Evolutionary conservation across 2,113 vertebrate genomes (phyloP), one percentile per base, ranked within the genome.

Genomic region (Buteo buteo): DNA sequence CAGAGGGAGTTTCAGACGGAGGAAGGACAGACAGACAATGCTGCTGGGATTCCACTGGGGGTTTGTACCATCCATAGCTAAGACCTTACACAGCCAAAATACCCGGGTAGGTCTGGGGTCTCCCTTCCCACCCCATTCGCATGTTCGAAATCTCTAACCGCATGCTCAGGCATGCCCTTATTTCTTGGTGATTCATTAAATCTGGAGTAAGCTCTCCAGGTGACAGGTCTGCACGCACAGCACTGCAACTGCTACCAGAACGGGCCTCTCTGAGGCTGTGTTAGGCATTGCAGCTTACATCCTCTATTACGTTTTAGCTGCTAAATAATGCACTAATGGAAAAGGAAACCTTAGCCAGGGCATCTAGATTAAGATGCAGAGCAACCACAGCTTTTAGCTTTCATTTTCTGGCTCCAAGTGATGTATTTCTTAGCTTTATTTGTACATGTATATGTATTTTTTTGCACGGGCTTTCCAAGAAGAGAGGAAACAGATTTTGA

Each of bases 311-410:
- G 1, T 69, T 92, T 72, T 76, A 94, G 40, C 65, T 93, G 84
- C 52, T 94, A 91, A 96, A 97, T 95, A 97, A 96, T 93, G 73
- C 78, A 90, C 66, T 91, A 89, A 85, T 79, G 87, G 87, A 94
- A 97, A 95, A 90, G 70, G 78, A 95, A 95, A 96, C 94, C 88
- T 91, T 82, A 85, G 78, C 78, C 66, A 79, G 69, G 36, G 54
- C 78, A 54, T 58, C 29, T 57, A 66, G 93, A 89, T 89, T 78
- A 89, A 96, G 87, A 94, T 55, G 61, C 88, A 94, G 77, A 92
- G 55, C 72, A 91, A 74, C 89, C 61, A 79, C 93, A 94, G 93
- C 81, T 82, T 94, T 94, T 61, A 70, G 40, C 77, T 82, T 83
- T 72, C 19, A 44, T 85, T 92, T 80, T 71, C 73, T 91, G 62